These are phyloP conservation scores for Apostichopus leukothele DNA, from an alignment of 53 echinoderm and acorn worm species.

Conservation along the genomic window DNA sequence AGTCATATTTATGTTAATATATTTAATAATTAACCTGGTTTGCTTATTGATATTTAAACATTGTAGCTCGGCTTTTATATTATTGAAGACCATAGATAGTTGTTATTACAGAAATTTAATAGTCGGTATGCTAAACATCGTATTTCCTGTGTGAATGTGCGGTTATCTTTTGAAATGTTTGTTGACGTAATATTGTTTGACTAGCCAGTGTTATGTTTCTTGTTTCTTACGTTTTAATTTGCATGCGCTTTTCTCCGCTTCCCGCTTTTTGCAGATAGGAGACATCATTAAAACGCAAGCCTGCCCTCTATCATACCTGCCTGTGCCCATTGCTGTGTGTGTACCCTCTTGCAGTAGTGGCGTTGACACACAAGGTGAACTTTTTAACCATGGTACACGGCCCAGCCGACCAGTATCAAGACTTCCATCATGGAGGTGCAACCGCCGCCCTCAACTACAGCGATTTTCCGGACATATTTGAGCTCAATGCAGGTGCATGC, in stretches of 20 bases:
- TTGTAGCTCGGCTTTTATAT: too few relatives aligned
- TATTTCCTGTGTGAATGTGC: slow-evolving; percentile 14
- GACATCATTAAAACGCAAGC: slow-evolving; percentile 44
- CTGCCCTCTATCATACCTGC: slow-evolving; percentile 44
- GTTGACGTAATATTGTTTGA: slow-evolving; percentile 6
- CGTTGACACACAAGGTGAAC: slow-evolving; percentile 22
- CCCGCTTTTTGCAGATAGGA: slow-evolving; percentile 50
- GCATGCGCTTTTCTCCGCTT: slow-evolving; percentile 53
- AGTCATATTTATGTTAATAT: too few relatives aligned
- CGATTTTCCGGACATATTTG: slow-evolving; percentile 35
- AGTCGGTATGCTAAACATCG: background rate
- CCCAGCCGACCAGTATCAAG: slow-evolving; percentile 32
- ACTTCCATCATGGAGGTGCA: slow-evolving; percentile 29
- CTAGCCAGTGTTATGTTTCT: slow-evolving; percentile 15
- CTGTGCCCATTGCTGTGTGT: slow-evolving; percentile 38
- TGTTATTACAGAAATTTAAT: too few relatives aligned
- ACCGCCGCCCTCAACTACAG: slow-evolving; percentile 30
- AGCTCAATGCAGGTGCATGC: slow-evolving; percentile 45
- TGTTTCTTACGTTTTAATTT: slow-evolving; percentile 48
- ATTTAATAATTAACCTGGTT: too few relatives aligned
- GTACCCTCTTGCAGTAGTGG: slow-evolving; percentile 24
- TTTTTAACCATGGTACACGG: slow-evolving; percentile 37
- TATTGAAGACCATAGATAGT: too few relatives aligned
- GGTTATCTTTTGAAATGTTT: background rate
- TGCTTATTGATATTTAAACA: too few relatives aligned